Evolutionary conservation across 1,140 invertebrate genomes (phyloP).

Genomic region (Tetramorium parvispinum): DNA sequence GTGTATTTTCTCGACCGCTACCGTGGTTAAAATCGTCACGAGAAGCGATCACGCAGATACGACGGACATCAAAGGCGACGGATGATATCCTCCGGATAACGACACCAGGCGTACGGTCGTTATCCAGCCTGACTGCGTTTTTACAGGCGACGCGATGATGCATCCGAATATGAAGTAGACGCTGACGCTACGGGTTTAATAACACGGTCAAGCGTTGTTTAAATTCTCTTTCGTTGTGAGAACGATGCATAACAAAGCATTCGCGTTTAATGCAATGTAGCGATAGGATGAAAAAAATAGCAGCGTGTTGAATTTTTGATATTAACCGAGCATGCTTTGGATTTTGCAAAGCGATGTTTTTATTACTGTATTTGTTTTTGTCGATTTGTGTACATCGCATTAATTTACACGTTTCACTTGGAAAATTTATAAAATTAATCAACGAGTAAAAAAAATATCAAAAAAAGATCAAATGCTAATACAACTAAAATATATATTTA

Average conservation of each 20-base stretch:
- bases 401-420: neutral
- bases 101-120: neutral
- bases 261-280: neutral
- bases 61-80: neutral
- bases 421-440: neutral
- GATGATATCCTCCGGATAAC: neutral
- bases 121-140: neutral
- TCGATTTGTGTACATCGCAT: neutral
- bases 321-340: neutral
- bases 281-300: neutral
- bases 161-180: neutral
- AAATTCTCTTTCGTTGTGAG: constrained; percentile 9
- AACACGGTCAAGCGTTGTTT: constrained; percentile 28
- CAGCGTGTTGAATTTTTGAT: neutral
- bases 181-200: neutral
- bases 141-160: neutral
- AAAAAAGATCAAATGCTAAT: neutral
- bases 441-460: neutral
- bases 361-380: neutral
- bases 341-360: neutral
- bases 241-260: neutral
- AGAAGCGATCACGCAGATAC: constrained; percentile 49
- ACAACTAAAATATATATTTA: neutral
- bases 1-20: neutral
- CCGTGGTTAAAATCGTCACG: constrained; percentile 56